Percentiles rank a stretch among this genome's conserved stretches.
Evolutionary conservation across 2,888 invertebrate species (phyloP).

Genomic region (Agriotes lineatus): DNA sequence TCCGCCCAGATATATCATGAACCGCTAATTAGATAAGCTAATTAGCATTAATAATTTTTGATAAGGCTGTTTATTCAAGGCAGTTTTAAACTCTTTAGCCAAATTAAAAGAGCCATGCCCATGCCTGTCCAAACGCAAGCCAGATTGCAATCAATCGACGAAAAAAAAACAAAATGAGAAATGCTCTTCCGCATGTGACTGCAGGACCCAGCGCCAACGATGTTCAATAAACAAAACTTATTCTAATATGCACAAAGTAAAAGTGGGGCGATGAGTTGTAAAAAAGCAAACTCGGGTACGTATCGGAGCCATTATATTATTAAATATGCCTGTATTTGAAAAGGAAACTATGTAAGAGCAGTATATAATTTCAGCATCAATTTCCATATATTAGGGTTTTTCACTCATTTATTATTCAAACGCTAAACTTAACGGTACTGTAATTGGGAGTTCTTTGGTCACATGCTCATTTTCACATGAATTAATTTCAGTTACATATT

Average conservation of each 20-base stretch:
- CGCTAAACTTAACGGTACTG: conserved; percentile 13
- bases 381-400: conserved; percentile 38
- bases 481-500: conserved; percentile 22
- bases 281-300: conserved; percentile 3
- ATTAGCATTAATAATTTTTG: conserved; percentile 1
- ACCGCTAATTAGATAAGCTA: background rate
- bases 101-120: background rate
- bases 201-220: too few species aligned
- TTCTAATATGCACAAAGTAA: background rate
- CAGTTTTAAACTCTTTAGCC: background rate
- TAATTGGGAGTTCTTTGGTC: conserved; percentile 17
- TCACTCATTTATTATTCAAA: conserved; percentile 33
- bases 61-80: background rate
- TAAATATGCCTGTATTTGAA: conserved; percentile 32
- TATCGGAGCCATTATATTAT: conserved; percentile 17
- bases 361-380: conserved; percentile 37
- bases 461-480: conserved; percentile 41
- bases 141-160: too few species aligned
- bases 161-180: too few species aligned
- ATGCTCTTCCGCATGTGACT: too few species aligned
- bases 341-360: conserved; percentile 13
- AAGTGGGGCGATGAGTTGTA: conserved; percentile 1
- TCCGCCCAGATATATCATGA: conserved; percentile 3
- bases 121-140: background rate
- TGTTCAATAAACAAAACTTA: background rate